phyloP scores from a whole-genome alignment of 2,888 invertebrate species.

The Orgyia antiqua region DNA sequence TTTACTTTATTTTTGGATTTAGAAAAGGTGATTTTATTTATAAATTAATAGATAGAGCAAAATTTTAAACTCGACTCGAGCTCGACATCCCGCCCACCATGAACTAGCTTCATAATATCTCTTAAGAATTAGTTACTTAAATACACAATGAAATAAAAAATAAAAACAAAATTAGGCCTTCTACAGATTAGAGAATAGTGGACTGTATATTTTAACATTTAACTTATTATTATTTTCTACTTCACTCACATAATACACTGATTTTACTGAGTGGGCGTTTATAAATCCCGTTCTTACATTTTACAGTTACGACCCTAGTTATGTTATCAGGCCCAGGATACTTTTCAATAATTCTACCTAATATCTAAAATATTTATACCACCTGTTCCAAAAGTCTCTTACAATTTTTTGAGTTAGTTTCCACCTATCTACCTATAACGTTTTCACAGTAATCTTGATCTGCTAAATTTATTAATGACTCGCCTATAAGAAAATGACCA shows the following conservation, averaged over 20 bases:
- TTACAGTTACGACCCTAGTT: constrained; percentile 6
- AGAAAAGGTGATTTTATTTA: too few relatives aligned
- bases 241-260: constrained; percentile 5
- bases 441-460: constrained; percentile 5
- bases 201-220: too few relatives aligned
- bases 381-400: constrained; percentile 11
- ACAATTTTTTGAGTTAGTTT: constrained; percentile 8
- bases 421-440: constrained; percentile 6
- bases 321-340: constrained; percentile 6
- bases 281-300: constrained; percentile 3
- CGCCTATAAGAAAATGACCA: constrained; percentile 9
- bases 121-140: too few relatives aligned
- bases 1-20: too few relatives aligned
- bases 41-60: too few relatives aligned
- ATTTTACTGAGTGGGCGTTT: constrained; percentile 8
- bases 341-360: constrained; percentile 6
- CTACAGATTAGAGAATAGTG: too few relatives aligned
- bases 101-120: too few relatives aligned
- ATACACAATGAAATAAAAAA: too few relatives aligned
- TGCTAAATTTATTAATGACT: constrained; percentile 7
- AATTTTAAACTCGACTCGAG: too few relatives aligned
- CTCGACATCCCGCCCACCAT: too few relatives aligned
- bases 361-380: constrained; percentile 9
- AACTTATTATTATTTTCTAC: too few relatives aligned
- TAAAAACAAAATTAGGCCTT: too few relatives aligned